phyloP scores from a whole-genome alignment of 2,888 invertebrate species.

The Cerceris ruficornis region DNA sequence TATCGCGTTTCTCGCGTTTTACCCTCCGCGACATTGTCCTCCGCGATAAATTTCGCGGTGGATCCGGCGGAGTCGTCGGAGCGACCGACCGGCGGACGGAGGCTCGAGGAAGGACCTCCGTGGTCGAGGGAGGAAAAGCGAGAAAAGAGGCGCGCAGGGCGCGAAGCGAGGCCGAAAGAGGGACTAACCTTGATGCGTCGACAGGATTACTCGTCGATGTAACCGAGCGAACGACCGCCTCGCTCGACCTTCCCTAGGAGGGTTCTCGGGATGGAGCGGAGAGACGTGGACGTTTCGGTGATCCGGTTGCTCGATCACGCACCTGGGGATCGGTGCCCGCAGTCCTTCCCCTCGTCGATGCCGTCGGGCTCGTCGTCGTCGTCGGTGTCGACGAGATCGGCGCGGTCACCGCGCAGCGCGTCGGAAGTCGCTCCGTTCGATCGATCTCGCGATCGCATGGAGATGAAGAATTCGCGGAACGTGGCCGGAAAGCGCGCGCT shows the following conservation, averaged over 20 bases:
- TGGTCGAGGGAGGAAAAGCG: too few species aligned
- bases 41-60: slow-evolving; percentile 20
- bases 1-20: slow-evolving; percentile 42
- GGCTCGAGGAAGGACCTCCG: neutral
- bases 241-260: slow-evolving; percentile 20
- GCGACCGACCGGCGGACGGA: neutral
- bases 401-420: too few species aligned
- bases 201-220: slow-evolving; percentile 75
- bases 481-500: too few species aligned
- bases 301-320: too few species aligned
- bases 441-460: too few species aligned
- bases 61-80: neutral
- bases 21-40: slow-evolving; percentile 42
- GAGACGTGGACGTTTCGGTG: slow-evolving; percentile 12
- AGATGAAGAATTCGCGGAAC: too few species aligned
- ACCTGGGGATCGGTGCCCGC: too few species aligned
- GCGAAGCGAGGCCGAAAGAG: neutral
- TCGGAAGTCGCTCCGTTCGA: too few species aligned
- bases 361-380: too few species aligned
- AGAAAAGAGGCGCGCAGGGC: neutral
- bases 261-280: slow-evolving; percentile 33
- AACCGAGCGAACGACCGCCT: slow-evolving; percentile 16
- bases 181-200: slow-evolving; percentile 76
- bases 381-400: too few species aligned
- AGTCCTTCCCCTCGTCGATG: too few species aligned